Conservation (phyloP, 2,113 vertebrate genomes). For the Arenaria interpres region DNA sequence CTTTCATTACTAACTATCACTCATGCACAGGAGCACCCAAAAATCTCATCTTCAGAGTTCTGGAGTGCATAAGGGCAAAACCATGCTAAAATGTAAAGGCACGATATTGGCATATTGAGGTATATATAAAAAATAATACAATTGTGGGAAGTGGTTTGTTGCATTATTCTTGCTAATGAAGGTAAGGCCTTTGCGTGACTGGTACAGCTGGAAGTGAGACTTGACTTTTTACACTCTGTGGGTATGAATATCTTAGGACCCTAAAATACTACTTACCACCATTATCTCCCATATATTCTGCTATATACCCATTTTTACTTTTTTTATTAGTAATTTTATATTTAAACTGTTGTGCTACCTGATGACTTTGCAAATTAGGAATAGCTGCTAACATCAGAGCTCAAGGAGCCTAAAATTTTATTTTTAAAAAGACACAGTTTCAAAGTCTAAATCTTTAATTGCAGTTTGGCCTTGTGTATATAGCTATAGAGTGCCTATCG, state of each 20-base stretch:
- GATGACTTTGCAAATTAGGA: slow-evolving; percentile 37
- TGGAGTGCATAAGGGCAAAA: slow-evolving; percentile 28
- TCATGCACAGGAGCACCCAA: slow-evolving; percentile 41
- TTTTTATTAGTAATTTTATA: slow-evolving; percentile 70
- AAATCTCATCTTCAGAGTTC: slow-evolving; percentile 48
- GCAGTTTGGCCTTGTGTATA: slow-evolving; percentile 22
- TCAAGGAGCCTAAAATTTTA: slow-evolving; percentile 33
- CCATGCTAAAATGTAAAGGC: slow-evolving; percentile 48
- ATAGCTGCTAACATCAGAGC: slow-evolving; percentile 40
- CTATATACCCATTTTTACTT: slow-evolving; percentile 57
- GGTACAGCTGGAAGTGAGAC: neutral
- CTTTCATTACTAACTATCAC: slow-evolving; percentile 16
- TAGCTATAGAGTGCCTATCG: slow-evolving; percentile 17
- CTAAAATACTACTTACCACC: neutral
- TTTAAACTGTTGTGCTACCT: slow-evolving; percentile 52
- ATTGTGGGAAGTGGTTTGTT: slow-evolving; percentile 1
- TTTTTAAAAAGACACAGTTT: slow-evolving; percentile 32
- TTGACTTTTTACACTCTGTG: neutral
- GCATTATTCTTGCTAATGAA: slow-evolving; percentile 5
- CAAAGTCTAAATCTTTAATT: neutral
- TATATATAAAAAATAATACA: neutral
- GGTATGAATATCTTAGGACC: slow-evolving; percentile 3
- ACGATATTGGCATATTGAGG: neutral
- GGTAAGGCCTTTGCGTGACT: neutral
- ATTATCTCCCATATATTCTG: neutral